Conservation (phyloP, 1,140 invertebrate species). For the Tribolium madens region DNA sequence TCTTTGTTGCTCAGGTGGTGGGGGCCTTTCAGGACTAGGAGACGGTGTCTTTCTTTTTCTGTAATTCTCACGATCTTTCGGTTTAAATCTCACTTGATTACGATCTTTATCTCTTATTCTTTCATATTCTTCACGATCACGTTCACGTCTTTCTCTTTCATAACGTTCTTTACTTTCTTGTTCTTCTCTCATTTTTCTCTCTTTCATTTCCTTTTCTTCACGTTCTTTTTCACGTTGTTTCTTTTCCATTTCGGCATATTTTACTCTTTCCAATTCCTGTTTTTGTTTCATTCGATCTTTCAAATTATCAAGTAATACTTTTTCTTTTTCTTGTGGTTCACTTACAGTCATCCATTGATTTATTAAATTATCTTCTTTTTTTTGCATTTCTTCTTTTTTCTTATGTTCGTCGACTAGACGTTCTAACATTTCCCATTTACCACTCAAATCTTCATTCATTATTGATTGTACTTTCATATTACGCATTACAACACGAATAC, state of each 20-base stretch:
- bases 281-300: constrained; percentile 68
- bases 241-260: constrained; percentile 68
- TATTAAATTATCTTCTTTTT: constrained; percentile 68
- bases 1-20: constrained; percentile 51
- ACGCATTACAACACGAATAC: constrained; percentile 77
- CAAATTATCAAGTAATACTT: constrained; percentile 71
- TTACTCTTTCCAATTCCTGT: constrained; percentile 66
- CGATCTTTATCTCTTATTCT: constrained; percentile 60
- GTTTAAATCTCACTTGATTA: constrained; percentile 60
- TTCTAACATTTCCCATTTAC: constrained; percentile 62
- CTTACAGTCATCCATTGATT: constrained; percentile 74
- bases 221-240: constrained; percentile 66
- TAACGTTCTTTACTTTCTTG: constrained; percentile 65
- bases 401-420: constrained; percentile 67
- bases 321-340: constrained; percentile 70
- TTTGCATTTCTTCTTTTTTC: constrained; percentile 59
- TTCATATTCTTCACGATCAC: constrained; percentile 63
- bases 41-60: constrained; percentile 47
- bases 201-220: constrained; percentile 62
- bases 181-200: constrained; percentile 62
- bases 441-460: constrained; percentile 67
- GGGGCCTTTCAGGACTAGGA: constrained; percentile 44
- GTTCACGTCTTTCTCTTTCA: constrained; percentile 62
- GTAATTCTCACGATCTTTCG: constrained; percentile 49
- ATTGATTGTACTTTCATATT: constrained; percentile 71